phyloP scores from a whole-genome alignment of 2,113 vertebrate genomes.

The Leucosticte australis region DNA sequence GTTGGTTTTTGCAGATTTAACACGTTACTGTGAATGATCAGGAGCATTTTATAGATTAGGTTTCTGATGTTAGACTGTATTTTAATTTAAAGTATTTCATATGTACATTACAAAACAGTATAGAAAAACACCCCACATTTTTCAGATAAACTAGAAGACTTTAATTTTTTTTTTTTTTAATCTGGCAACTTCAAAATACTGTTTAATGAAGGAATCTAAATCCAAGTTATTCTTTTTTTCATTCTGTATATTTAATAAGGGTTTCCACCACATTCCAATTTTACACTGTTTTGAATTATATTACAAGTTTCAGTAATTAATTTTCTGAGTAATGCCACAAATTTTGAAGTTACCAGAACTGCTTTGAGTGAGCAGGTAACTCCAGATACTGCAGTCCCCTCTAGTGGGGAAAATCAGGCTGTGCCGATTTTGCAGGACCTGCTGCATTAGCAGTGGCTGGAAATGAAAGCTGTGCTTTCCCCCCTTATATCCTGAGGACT shows the following conservation, averaged over 20 bases:
- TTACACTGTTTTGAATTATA: not conserved
- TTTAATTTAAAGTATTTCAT: not conserved
- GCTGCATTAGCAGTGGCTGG: not conserved
- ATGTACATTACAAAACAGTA: not conserved
- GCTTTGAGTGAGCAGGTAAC: not conserved
- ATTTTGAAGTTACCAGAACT: not conserved
- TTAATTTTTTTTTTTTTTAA: not conserved
- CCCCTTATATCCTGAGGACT: not conserved
- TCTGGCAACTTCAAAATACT: not conserved
- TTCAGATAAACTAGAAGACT: not conserved
- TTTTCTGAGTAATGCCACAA: not conserved
- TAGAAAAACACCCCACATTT: fast-evolving
- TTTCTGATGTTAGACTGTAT: not conserved
- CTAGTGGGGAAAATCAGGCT: constrained; percentile 9
- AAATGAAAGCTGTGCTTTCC: not conserved
- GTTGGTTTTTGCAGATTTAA: not conserved
- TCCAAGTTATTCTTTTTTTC: not conserved
- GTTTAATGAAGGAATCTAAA: not conserved
- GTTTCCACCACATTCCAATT: not conserved
- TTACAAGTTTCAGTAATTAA: not conserved
- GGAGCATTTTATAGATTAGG: not conserved
- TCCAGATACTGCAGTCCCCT: constrained; percentile 5
- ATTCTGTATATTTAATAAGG: not conserved
- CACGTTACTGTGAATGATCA: not conserved
- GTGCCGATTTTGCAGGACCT: not conserved